phyloP scores from a whole-genome alignment of 2,113 vertebrate genomes.

The Bufo gargarizans region DNA sequence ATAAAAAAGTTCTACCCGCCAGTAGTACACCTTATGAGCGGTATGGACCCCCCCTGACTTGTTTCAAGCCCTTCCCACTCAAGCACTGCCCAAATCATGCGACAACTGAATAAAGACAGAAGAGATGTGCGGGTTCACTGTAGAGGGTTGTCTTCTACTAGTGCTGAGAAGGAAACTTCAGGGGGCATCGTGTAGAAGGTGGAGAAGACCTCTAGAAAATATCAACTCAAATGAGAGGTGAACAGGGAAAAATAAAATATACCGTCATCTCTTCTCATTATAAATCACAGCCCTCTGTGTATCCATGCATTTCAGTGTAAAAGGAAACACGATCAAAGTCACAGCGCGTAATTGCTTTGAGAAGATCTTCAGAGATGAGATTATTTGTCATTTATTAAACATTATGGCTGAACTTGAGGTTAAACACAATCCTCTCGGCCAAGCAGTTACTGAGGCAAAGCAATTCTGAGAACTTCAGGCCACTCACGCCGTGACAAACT shows the following conservation, averaged over 20 bases:
- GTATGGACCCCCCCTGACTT: too few species aligned
- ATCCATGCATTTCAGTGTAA: background rate
- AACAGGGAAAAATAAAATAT: background rate
- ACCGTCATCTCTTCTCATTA: background rate
- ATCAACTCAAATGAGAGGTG: background rate
- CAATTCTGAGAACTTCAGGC: too few species aligned
- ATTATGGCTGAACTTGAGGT: conserved; percentile 1
- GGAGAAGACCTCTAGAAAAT: background rate
- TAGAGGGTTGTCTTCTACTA: too few species aligned
- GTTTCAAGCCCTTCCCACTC: too few species aligned
- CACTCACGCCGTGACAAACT: too few species aligned
- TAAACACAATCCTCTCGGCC: conserved; percentile 11
- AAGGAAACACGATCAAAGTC: background rate
- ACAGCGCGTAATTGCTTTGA: background rate
- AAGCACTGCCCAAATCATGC: too few species aligned
- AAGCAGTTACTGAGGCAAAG: background rate
- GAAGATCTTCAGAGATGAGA: background rate
- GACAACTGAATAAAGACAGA: background rate
- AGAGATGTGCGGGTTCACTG: background rate
- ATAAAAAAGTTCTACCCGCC: too few species aligned
- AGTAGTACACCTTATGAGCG: too few species aligned
- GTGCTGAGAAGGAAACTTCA: background rate
- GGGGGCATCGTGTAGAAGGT: background rate
- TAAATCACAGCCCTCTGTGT: background rate
- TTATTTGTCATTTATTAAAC: conserved; percentile 41